These are phyloP conservation scores for Mesorhabditis sp. DNA, from an alignment of 2,888 invertebrate genomes.

Conservation along the genomic window DNA sequence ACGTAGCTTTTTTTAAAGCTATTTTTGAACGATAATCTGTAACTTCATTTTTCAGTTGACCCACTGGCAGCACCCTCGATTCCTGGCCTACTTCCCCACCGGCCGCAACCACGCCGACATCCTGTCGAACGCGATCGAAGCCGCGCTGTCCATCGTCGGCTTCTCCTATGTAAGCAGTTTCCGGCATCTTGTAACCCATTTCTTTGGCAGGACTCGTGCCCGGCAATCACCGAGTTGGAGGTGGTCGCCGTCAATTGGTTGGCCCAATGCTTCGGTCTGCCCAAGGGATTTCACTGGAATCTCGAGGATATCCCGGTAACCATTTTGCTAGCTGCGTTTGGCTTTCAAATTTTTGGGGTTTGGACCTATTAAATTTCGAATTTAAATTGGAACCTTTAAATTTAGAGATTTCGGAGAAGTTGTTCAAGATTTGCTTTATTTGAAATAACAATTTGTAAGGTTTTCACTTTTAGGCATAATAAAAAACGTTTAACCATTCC, in stretches of 20 bases:
- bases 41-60: slow-evolving; percentile 3
- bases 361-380: too few relatives aligned
- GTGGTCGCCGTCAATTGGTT: slow-evolving; percentile 21
- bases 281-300: slow-evolving; percentile 14
- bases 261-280: slow-evolving; percentile 18
- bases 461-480: too few relatives aligned
- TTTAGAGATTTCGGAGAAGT: too few relatives aligned
- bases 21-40: too few relatives aligned
- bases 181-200: too few relatives aligned
- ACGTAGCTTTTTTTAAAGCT: too few relatives aligned
- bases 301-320: neutral
- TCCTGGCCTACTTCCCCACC: neutral
- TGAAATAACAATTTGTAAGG: too few relatives aligned
- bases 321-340: neutral
- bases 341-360: neutral
- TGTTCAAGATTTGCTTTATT: too few relatives aligned
- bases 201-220: slow-evolving; percentile 12
- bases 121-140: neutral
- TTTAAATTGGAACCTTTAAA: too few relatives aligned
- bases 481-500: too few relatives aligned
- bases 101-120: neutral
- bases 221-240: slow-evolving; percentile 22
- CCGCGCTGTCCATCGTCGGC: neutral
- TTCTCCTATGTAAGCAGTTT: neutral
- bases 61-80: neutral